phyloP scores from a whole-genome alignment of 2,888 invertebrate species.

The Eilema caniola region DNA sequence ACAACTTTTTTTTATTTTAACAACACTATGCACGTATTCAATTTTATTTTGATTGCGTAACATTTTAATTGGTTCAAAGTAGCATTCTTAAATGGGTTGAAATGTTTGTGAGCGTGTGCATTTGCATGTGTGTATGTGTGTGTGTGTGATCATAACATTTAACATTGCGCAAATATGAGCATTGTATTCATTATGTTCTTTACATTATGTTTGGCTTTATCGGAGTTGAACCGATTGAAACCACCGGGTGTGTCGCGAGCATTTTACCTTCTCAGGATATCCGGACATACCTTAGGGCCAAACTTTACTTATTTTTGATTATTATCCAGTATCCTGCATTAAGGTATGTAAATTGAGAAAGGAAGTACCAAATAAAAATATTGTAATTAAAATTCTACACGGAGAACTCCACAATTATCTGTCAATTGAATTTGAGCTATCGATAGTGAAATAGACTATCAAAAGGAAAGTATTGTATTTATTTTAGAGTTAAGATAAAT shows the following conservation, averaged over 20 bases:
- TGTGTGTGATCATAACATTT: background rate
- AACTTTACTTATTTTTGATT: background rate
- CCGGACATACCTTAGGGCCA: background rate
- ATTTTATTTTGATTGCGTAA: background rate
- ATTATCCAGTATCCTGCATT: background rate
- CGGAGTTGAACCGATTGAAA: background rate
- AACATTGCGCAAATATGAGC: too few species aligned
- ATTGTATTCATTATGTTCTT: too few species aligned
- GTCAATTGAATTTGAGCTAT: background rate
- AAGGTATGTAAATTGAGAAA: background rate
- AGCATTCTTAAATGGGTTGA: background rate
- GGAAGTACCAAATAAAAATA: too few species aligned
- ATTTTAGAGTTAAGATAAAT: background rate
- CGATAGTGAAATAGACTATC: background rate
- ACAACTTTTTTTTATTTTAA: background rate
- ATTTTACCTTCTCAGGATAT: background rate
- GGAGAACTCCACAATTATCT: too few species aligned
- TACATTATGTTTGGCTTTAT: too few species aligned
- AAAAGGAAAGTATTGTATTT: too few species aligned
- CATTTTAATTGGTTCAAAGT: background rate
- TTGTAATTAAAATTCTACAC: background rate
- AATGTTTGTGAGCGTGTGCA: too few species aligned
- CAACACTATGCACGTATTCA: background rate
- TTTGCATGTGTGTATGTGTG: too few species aligned
- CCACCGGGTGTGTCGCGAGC: background rate